Evolutionary conservation across 2,888 invertebrate genomes (phyloP), one percentile per base, ranked within the genome.

Genomic region (Plagodis dolabraria): DNA sequence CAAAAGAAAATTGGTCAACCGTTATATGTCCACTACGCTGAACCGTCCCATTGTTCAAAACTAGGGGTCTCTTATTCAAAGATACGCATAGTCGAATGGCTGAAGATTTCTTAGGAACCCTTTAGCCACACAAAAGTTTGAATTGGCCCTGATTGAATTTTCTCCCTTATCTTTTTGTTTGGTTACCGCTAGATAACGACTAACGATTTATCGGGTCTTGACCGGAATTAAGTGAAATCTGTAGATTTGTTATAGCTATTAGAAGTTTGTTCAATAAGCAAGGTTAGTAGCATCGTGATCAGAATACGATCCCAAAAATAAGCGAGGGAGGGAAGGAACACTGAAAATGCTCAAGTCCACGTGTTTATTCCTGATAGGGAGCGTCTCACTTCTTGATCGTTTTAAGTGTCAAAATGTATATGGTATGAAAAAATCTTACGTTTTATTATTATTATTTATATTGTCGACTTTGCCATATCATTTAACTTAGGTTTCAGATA

Each of bases 1-100:
- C 89, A 90, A 90, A 90, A 89, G 91, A 85, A 87, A 92, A 89
- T 88, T 91, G 91, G 89, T 91, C 87, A 90, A 89, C 86, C 90
- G 90, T 90, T 87, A 85, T 85, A 85, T 87, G 89, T 86, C 89
- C 89, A 89, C 83, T 85, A 87, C 80, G 82, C 79, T 82, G 86
- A 82, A 80, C 80, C 82, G 77, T 80, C 79, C 85, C 75, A 90
- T 91, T 92, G 91, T 92, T 86, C 86, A 85, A 82, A 79, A 79
- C 80, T 81, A 86, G 85, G 84, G 86, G 85, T 85, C 75, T 77
- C 83, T 81, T 86, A 81, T 83, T 82, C 81, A 83, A 61, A 61
- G 86, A 87, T 87, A 84, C 82, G 82, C 83, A 83, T 47, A 57
- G 57, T 57, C 48, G 55, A 45, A 52, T 48, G 58, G 51, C 46